A percentile compares a stretch with the other conserved stretches of the same genome.
phyloP scores from a whole-genome alignment of 23 tunicate species.

The Aplidium turbinatum region DNA sequence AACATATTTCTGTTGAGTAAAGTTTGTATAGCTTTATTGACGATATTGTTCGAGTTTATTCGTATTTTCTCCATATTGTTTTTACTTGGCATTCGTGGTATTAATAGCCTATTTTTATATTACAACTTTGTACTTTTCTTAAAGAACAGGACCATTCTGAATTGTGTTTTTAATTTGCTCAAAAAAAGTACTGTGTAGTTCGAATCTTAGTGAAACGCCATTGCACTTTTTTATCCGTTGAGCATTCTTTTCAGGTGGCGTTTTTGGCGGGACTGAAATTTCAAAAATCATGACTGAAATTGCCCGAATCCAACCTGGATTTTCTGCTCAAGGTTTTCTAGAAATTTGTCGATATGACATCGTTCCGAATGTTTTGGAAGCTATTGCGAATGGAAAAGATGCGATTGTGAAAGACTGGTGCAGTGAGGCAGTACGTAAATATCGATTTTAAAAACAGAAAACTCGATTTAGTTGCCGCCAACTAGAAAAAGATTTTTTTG shows the following conservation, averaged over 20 bases:
- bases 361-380: slow-evolving; percentile 85
- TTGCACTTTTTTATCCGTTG: background rate
- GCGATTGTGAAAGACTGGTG: slow-evolving; percentile 92
- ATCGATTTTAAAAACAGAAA: no score
- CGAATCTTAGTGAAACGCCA: background rate
- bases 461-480: no score
- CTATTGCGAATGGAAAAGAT: slow-evolving; percentile 62
- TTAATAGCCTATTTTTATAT: no score
- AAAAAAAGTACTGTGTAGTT: background rate
- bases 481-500: no score
- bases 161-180: background rate
- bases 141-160: background rate
- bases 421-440: slow-evolving; percentile 76
- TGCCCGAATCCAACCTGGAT: slow-evolving; percentile 66
- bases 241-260: slow-evolving; percentile 47
- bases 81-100: no score
- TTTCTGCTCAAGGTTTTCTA: slow-evolving; percentile 66
- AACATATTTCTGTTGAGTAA: background rate
- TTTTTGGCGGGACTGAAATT: slow-evolving; percentile 86
- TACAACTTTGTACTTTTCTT: background rate
- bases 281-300: slow-evolving; percentile 91
- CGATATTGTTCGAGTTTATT: no score
- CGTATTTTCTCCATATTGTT: no score
- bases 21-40: no score
- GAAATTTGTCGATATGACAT: slow-evolving; percentile 68